These are phyloP conservation scores for Pycnonotus jocosus DNA, from an alignment of 2,113 vertebrate species.

Conservation along the genomic window DNA sequence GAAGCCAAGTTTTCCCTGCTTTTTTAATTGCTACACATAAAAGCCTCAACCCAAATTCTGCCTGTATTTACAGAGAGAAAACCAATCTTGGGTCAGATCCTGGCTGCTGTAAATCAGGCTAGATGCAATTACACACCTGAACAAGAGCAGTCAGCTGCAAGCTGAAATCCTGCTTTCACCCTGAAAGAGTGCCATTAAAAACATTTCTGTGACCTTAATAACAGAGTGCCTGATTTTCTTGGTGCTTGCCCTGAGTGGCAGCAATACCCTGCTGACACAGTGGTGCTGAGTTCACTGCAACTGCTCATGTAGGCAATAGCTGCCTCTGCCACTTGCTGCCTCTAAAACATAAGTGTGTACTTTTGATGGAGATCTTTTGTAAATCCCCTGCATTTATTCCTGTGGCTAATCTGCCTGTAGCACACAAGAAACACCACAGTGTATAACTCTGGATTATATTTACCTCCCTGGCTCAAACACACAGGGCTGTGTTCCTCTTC, in stretches of 20 bases:
- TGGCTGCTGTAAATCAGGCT: background rate
- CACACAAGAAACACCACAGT: background rate
- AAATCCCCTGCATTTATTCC: background rate
- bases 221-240: background rate
- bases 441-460: background rate
- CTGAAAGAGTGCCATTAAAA: background rate
- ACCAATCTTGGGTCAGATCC: background rate
- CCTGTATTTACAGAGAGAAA: background rate
- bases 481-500: background rate
- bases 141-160: background rate
- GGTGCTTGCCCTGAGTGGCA: background rate
- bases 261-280: background rate
- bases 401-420: background rate
- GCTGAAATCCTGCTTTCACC: background rate
- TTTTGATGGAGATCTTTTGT: background rate
- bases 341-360: background rate
- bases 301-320: fast-evolving
- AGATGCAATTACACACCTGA: background rate
- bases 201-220: background rate
- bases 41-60: background rate
- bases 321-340: background rate
- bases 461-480: background rate
- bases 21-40: background rate
- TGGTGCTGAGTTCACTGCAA: background rate
- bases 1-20: background rate